phyloP scores from a whole-genome alignment of 1,140 invertebrate species.

The Drosophila virilis region DNA sequence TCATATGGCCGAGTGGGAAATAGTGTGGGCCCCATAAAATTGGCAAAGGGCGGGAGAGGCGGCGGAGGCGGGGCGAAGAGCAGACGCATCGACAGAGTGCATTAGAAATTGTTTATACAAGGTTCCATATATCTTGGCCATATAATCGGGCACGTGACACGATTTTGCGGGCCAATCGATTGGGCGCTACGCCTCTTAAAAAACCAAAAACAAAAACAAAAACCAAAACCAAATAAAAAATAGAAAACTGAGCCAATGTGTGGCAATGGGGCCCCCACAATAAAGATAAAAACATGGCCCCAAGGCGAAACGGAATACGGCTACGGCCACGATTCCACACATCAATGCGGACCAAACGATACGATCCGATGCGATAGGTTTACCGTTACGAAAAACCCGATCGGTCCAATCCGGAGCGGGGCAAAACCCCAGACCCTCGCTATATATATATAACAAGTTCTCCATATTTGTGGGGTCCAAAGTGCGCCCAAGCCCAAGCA shows the following conservation, averaged over 20 bases:
- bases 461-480: neutral
- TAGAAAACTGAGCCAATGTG: slow-evolving; percentile 10
- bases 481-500: neutral
- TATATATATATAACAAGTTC: neutral
- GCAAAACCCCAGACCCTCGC: neutral
- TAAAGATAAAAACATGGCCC: slow-evolving; percentile 61
- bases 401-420: neutral
- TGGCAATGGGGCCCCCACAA: slow-evolving; percentile 31
- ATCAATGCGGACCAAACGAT: slow-evolving; percentile 4
- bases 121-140: slow-evolving; percentile 30
- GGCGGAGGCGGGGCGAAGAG: neutral
- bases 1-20: slow-evolving; percentile 1
- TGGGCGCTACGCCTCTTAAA: slow-evolving; percentile 33
- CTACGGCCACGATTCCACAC: neutral
- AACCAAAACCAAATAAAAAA: slow-evolving; percentile 3
- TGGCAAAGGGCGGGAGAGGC: slow-evolving; percentile 16
- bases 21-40: slow-evolving; percentile 34
- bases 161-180: slow-evolving; percentile 41
- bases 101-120: slow-evolving; percentile 34
- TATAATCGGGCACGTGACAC: slow-evolving; percentile 63
- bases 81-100: slow-evolving; percentile 23
- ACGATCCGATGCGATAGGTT: neutral
- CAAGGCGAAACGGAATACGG: slow-evolving; percentile 29
- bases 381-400: slow-evolving; percentile 2
- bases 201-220: neutral